Evolutionary conservation across 1,140 invertebrate genomes (phyloP).

Genomic region (Zaprionus gabonicus): DNA sequence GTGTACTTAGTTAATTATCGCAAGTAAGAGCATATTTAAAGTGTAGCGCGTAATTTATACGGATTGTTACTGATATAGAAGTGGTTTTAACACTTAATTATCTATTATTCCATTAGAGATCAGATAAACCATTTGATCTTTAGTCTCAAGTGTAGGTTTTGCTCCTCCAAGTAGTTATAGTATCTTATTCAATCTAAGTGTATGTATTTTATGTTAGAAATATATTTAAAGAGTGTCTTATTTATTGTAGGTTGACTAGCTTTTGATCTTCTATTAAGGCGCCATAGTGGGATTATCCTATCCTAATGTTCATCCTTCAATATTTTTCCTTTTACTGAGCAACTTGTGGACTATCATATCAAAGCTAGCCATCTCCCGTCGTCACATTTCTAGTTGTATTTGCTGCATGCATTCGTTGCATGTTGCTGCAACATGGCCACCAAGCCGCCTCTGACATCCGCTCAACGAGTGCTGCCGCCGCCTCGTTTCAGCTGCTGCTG

Average conservation of each 20-base stretch:
- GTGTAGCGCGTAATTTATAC: neutral
- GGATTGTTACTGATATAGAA: neutral
- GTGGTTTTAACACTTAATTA: no score
- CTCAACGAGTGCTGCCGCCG: slow-evolving; percentile 2
- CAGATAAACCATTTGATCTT: no score
- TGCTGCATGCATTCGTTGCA: slow-evolving; percentile 21
- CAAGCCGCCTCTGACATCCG: slow-evolving; percentile 25
- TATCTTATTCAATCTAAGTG: no score
- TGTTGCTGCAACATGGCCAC: slow-evolving; percentile 60
- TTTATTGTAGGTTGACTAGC: no score
- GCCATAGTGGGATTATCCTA: no score
- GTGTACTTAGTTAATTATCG: rapidly evolving
- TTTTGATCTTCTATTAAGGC: no score
- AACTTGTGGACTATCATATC: neutral
- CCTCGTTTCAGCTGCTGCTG: slow-evolving; percentile 14
- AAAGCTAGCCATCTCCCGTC: neutral
- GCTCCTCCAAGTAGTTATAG: no score
- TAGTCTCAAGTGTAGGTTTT: no score
- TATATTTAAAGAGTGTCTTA: no score
- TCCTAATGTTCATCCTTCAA: no score
- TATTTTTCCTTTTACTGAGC: neutral
- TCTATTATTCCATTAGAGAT: no score
- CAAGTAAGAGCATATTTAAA: neutral
- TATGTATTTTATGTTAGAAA: no score
- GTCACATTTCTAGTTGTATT: slow-evolving; percentile 13